A percentile compares a stretch with the other conserved stretches of the same genome.
These are phyloP conservation scores for Sprattus sprattus DNA, from an alignment of 2,113 vertebrate species.

Conservation along the genomic window DNA sequence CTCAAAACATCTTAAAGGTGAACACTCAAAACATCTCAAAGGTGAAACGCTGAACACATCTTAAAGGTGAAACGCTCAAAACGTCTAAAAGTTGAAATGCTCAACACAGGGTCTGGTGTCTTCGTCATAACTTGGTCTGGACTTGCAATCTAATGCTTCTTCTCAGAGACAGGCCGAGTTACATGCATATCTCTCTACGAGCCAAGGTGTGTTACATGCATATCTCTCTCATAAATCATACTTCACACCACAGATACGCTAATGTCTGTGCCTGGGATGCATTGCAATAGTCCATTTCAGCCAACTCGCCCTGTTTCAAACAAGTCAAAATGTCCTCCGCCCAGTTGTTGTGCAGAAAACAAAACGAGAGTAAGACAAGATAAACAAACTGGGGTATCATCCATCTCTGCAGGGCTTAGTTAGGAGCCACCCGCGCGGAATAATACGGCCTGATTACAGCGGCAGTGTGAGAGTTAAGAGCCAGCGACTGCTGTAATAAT, in stretches of 20 bases:
- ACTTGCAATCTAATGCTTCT: too few relatives aligned
- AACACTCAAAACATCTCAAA: too few relatives aligned
- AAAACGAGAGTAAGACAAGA: neutral
- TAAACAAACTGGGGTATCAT: neutral
- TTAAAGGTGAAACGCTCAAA: too few relatives aligned
- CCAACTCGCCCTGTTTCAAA: neutral
- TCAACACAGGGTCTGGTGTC: too few relatives aligned
- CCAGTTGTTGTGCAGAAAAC: neutral
- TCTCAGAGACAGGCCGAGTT: too few relatives aligned
- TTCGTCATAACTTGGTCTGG: too few relatives aligned
- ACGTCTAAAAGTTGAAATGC: too few relatives aligned
- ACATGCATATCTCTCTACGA: too few relatives aligned
- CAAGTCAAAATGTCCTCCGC: neutral
- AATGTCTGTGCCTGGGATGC: neutral
- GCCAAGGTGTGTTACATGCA: too few relatives aligned
- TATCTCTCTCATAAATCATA: neutral
- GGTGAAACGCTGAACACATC: too few relatives aligned
- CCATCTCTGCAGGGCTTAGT: neutral
- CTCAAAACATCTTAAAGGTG: too few relatives aligned
- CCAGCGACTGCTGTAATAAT: slow-evolving; percentile 57
- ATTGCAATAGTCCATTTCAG: neutral
- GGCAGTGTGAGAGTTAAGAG: neutral
- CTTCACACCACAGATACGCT: neutral
- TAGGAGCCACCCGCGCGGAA: neutral
- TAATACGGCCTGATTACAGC: neutral